phyloP scores from a whole-genome alignment of 2,797 vertebrate species.

The Tiaroga cobitis region DNA sequence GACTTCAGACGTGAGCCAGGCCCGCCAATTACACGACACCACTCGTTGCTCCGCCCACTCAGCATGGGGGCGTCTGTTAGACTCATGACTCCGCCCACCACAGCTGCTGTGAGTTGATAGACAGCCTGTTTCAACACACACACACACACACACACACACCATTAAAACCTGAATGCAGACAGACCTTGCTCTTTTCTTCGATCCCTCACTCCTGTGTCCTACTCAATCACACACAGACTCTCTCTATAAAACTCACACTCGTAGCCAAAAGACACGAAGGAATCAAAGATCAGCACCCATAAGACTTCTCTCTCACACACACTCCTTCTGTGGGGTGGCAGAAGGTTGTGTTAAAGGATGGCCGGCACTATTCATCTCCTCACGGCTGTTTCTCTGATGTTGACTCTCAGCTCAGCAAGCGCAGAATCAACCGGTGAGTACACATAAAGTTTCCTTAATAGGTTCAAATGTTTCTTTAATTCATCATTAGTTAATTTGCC shows the following conservation, averaged over 20 bases:
- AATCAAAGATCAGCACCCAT: conserved; percentile 5
- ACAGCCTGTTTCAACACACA: conserved; percentile 55
- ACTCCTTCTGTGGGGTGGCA: conserved; percentile 58
- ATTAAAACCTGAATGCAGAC: conserved; percentile 51
- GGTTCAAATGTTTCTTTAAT: conserved; percentile 7
- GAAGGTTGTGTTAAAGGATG: conserved; percentile 70
- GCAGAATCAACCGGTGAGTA: conserved; percentile 79
- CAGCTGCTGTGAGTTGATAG: conserved; percentile 56
- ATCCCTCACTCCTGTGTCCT: conserved; percentile 2
- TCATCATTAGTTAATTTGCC: background rate
- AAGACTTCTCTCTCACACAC: conserved; percentile 5
- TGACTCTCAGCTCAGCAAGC: conserved; percentile 66
- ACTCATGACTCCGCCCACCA: conserved; percentile 62
- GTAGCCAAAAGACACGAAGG: background rate
- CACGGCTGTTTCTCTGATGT: conserved; percentile 70
- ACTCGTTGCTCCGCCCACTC: conserved; percentile 75
- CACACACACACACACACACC: conserved; percentile 45
- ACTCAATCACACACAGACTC: background rate
- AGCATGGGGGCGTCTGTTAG: conserved; percentile 72
- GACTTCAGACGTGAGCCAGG: conserved; percentile 33
- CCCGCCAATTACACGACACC: conserved; percentile 65
- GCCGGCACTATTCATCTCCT: conserved; percentile 60
- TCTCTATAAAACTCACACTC: background rate
- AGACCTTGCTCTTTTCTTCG: conserved; percentile 45
- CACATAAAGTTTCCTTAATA: conserved; percentile 29